These are phyloP conservation scores for Latrodectus geometricus DNA, from an alignment of 1,140 invertebrate species.

Conservation along the genomic window DNA sequence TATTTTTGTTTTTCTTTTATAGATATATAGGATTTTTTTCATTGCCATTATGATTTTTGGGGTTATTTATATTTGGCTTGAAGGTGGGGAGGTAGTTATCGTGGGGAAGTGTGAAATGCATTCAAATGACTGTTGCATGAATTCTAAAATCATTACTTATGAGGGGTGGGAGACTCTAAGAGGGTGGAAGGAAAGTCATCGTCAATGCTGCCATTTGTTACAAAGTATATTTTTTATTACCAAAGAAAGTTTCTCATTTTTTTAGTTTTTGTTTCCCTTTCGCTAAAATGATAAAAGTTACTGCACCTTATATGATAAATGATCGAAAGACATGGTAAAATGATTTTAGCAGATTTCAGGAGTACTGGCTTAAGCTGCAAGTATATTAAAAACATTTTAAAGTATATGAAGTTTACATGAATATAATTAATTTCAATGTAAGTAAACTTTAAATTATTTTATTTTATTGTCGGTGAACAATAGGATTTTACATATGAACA, in stretches of 20 bases:
- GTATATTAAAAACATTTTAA: neutral
- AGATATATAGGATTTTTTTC: constrained; percentile 10
- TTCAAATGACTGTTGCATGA: constrained; percentile 49
- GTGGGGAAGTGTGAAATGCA: constrained; percentile 18
- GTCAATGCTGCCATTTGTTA: neutral
- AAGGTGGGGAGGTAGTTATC: neutral
- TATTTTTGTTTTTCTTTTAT: constrained; percentile 10
- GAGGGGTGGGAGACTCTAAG: neutral
- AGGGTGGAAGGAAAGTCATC: neutral
- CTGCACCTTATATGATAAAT: neutral
- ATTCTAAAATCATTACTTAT: constrained; percentile 49
- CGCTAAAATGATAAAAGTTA: neutral
- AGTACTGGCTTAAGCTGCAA: no score
- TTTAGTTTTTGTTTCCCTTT: neutral
- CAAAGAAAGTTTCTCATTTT: neutral
- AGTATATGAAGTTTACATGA: neutral
- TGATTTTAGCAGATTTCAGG: neutral
- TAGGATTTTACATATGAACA: no score
- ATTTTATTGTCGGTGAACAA: no score
- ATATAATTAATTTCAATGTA: no score
- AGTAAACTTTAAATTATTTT: no score
- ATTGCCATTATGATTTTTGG: constrained; percentile 40
- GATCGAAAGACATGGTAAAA: neutral
- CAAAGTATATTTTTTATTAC: neutral
- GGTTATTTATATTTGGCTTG: constrained; percentile 44